Conservation (phyloP, 2,113 vertebrate species). For the Thryonomys swinderianus region DNA sequence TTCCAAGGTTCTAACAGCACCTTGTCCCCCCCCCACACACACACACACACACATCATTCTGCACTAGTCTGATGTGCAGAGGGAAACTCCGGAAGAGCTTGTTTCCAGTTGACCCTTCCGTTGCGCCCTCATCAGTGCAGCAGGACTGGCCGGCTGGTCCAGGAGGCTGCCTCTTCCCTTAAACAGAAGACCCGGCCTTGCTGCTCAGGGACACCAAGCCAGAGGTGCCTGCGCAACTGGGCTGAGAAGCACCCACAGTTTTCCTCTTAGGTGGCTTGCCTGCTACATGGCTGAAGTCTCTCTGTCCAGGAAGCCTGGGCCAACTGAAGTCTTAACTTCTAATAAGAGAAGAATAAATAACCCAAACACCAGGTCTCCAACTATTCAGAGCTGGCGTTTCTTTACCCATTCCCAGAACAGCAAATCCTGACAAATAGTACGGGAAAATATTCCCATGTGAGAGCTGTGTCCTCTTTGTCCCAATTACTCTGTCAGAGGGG, state of each 20-base stretch:
- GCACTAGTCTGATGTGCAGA: background rate
- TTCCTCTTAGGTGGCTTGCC: background rate
- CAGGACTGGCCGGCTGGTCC: background rate
- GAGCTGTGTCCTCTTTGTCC: conserved; percentile 34
- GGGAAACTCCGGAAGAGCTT: background rate
- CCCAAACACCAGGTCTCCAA: background rate
- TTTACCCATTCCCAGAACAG: background rate
- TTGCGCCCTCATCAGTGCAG: background rate
- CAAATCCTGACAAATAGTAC: conserved; percentile 2
- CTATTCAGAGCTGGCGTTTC: conserved; percentile 20
- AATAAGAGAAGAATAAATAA: background rate
- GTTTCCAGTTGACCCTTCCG: background rate
- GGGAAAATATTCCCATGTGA: conserved; percentile 17
- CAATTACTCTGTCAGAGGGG: conserved; percentile 43
- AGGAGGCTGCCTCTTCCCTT: background rate
- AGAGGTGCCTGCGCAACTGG: background rate
- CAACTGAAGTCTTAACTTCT: background rate
- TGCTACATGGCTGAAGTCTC: background rate
- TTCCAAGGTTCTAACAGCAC: background rate
- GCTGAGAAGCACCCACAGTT: background rate
- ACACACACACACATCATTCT: too few relatives aligned
- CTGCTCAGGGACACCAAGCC: background rate
- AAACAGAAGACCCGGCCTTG: background rate
- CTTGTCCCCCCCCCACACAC: background rate
- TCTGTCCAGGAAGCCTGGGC: background rate